These are phyloP conservation scores for Carollia perspicillata DNA, from an alignment of 2,113 vertebrate genomes.

Conservation along the genomic window DNA sequence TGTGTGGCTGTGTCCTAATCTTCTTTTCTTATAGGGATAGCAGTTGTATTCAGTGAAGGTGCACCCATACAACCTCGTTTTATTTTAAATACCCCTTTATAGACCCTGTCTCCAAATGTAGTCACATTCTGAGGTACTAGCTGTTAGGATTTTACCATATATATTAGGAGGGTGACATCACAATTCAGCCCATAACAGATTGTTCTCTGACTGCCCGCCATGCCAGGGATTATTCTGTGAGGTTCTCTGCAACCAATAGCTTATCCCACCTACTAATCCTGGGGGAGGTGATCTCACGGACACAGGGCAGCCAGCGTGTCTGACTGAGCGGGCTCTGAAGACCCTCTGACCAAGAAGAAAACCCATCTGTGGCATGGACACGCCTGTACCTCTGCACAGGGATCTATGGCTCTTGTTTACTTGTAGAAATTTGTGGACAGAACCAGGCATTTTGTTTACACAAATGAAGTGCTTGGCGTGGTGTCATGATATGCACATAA, in stretches of 20 bases:
- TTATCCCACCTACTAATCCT: neutral
- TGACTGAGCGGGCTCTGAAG: neutral
- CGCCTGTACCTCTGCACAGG: neutral
- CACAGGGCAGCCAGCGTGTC: neutral
- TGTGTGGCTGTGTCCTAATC: neutral
- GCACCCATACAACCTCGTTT: neutral
- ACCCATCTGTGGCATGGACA: neutral
- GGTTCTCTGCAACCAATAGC: neutral
- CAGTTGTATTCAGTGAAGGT: neutral
- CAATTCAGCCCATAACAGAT: neutral
- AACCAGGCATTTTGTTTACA: neutral
- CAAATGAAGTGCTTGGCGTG: neutral
- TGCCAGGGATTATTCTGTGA: neutral
- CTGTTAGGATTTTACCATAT: neutral
- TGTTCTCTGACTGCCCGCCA: neutral
- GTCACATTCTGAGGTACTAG: neutral
- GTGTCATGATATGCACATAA: neutral
- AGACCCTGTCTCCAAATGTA: neutral
- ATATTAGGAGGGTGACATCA: too few relatives aligned
- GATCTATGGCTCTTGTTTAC: neutral
- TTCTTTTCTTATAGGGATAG: neutral
- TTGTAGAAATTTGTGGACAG: neutral
- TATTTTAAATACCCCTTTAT: neutral
- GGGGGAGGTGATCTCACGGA: neutral
- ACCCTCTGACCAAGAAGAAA: neutral